Evolutionary conservation across 2,888 invertebrate species (phyloP), one percentile per base, ranked within the genome.

Genomic region (Eremobia ochroleuca): DNA sequence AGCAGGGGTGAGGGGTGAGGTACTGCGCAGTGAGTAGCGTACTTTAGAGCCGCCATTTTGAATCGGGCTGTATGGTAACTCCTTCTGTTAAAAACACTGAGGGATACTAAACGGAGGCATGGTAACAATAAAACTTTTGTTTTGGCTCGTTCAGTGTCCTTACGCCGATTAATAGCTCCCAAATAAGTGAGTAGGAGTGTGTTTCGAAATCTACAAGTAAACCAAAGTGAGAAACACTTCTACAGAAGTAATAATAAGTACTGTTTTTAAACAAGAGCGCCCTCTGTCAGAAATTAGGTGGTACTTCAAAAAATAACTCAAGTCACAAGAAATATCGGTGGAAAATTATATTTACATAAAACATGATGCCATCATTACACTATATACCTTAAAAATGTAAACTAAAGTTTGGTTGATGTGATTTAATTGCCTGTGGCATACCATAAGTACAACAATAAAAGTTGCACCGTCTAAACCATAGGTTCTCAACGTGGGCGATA

Each of bases 271-370:
- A 40, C 31, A 69, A 67, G 31, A 81, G 59, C 68, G 40, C 18
- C 2, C 40, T 37, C 76, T 62, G 59, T 77, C 77, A 87, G 73
- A 83, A 87, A 79, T 46, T 67, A 73, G 83, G 70, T 66, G 66
- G 28, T 49, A 76, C 85, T 79, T 76, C 76, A 78, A 79, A 82
- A 70, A 87, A 87, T 76, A 66, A 87, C 85, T 85, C 86, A 78
- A 86, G 86, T 81, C 86, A 86, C 86, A 86, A 87, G 86, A 72
- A 79, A 87, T 85, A 72, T 77, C 65, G 74, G 68, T 77, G 76
- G 72, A 83, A 79, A 83, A 77, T 85, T 83, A 84, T 84, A 84
- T 86, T 86, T 86, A 86, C 86, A 86, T 73, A 62, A 85, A 59
- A 83, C 65, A 65, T 73, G 77, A 77, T 64, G 66, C 74, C 76